These are phyloP conservation scores for Dimorphilus gyrociliatus DNA, from an alignment of 2,888 invertebrate genomes.

Conservation along the genomic window DNA sequence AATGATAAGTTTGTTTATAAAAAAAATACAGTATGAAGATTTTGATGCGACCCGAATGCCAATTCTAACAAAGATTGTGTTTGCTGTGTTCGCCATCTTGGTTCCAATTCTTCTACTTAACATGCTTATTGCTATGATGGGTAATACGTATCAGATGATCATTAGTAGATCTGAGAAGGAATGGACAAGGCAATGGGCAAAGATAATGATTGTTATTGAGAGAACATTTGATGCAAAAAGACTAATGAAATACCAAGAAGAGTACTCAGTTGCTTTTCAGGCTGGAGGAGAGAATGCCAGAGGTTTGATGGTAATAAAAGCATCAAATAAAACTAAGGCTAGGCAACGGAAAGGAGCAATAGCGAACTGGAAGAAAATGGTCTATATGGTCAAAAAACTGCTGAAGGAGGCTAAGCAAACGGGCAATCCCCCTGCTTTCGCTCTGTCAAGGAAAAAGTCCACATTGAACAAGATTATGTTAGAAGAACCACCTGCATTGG, in stretches of 20 bases:
- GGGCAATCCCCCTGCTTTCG: background rate
- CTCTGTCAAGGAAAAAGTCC: background rate
- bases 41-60: slow-evolving; percentile 76
- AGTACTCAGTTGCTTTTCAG: slow-evolving; percentile 73
- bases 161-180: slow-evolving; percentile 97
- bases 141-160: slow-evolving; percentile 92
- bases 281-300: slow-evolving; percentile 46
- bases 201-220: slow-evolving; percentile 90
- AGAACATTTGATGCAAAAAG: slow-evolving; percentile 76
- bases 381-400: too few relatives aligned
- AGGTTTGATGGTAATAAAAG: slow-evolving; percentile 95
- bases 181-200: slow-evolving; percentile 81
- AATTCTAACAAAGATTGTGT: slow-evolving; percentile 80
- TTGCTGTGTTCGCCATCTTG: slow-evolving; percentile 90
- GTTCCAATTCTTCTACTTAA: slow-evolving; percentile 88
- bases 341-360: slow-evolving; percentile 89
- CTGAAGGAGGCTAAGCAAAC: background rate
- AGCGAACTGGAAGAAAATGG: slow-evolving; percentile 95
- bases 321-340: slow-evolving; percentile 84
- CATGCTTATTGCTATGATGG: slow-evolving; percentile 99
- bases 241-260: slow-evolving; percentile 74
- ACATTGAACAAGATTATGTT: too few relatives aligned
- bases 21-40: slow-evolving; percentile 80
- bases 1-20: too few relatives aligned
- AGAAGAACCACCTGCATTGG: background rate